phyloP scores from a whole-genome alignment of 1,140 invertebrate genomes.

The Camponotus pennsylvanicus region DNA sequence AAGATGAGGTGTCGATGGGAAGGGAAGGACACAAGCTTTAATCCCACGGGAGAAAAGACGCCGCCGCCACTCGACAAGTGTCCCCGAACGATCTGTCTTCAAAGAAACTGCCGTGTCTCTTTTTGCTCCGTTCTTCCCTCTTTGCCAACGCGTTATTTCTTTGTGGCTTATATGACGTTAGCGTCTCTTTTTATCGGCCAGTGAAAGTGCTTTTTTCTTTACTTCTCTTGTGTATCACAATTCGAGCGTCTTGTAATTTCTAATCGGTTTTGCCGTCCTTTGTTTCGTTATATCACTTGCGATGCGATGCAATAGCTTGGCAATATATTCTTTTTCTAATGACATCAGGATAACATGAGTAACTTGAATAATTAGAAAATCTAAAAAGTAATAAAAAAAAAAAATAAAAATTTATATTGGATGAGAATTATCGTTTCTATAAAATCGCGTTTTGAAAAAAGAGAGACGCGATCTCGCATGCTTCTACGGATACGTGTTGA shows the following conservation, averaged over 20 bases:
- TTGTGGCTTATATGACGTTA: slow-evolving; percentile 33
- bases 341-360: no score
- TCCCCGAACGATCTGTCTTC: slow-evolving; percentile 75
- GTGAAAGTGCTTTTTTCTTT: slow-evolving; percentile 18
- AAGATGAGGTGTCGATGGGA: slow-evolving; percentile 53
- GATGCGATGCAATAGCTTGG: neutral
- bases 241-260: slow-evolving; percentile 40
- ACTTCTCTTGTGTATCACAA: slow-evolving; percentile 31
- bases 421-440: neutral
- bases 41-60: slow-evolving; percentile 70
- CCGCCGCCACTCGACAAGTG: slow-evolving; percentile 71
- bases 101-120: slow-evolving; percentile 72
- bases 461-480: neutral
- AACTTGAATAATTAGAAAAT: neutral
- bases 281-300: neutral
- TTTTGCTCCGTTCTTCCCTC: slow-evolving; percentile 49
- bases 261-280: neutral
- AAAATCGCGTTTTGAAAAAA: neutral
- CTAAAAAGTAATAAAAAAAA: neutral
- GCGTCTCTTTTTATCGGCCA: slow-evolving; percentile 30
- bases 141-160: slow-evolving; percentile 44
- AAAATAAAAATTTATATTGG: neutral
- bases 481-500: neutral
- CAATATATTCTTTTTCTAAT: no score
- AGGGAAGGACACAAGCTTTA: slow-evolving; percentile 60